phyloP scores from a whole-genome alignment of 2,888 invertebrate species.

The Patella caerulea region DNA sequence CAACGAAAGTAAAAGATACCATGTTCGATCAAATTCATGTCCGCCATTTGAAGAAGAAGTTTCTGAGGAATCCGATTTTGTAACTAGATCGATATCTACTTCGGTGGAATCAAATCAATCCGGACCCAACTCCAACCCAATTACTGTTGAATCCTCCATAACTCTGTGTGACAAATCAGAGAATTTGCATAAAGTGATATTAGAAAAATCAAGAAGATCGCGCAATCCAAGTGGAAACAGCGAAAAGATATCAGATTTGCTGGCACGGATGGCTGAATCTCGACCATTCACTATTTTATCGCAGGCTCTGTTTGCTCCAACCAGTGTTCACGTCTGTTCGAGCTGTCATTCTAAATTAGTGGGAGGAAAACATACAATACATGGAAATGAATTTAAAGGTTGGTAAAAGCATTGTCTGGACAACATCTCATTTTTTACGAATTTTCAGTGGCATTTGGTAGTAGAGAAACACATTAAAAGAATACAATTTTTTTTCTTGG shows the following conservation, averaged over 20 bases:
- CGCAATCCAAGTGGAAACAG: conserved; percentile 6
- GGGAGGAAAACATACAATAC: conserved; percentile 3
- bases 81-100: conserved; percentile 27
- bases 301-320: conserved; percentile 39
- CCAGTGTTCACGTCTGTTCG: conserved; percentile 37
- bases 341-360: conserved; percentile 37
- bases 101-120: not conserved
- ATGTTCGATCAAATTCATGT: conserved; percentile 33
- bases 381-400: not conserved
- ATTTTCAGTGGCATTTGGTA: not conserved
- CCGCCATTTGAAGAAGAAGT: conserved; percentile 32
- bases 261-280: too few relatives aligned
- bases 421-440: not conserved
- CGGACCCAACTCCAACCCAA: not conserved
- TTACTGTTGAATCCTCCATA: not conserved
- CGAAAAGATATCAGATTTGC: not conserved
- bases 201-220: conserved; percentile 5
- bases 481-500: too few relatives aligned
- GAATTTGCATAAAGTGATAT: not conserved
- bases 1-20: conserved; percentile 3
- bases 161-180: not conserved
- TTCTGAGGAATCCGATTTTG: conserved; percentile 26
- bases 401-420: not conserved
- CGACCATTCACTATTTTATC: conserved; percentile 24
- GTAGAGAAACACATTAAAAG: too few relatives aligned